Percentiles rank a stretch among this genome's conserved stretches.
These are phyloP conservation scores for Caenorhabditis sp. DNA, from an alignment of 2,888 invertebrate species.

Conservation along the genomic window DNA sequence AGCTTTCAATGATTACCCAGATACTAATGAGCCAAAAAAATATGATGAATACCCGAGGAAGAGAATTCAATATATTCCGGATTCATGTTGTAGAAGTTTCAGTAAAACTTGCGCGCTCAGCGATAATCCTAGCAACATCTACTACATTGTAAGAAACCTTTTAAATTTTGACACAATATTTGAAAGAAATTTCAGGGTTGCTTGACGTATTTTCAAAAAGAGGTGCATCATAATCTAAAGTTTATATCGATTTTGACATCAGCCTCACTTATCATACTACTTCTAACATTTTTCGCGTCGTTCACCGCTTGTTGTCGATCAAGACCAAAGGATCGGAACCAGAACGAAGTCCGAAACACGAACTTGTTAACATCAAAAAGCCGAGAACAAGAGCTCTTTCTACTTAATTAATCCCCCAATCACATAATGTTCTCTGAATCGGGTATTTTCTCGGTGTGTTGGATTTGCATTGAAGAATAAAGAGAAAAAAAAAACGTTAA, in stretches of 20 bases:
- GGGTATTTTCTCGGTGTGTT: too few relatives aligned
- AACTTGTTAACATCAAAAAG: neutral
- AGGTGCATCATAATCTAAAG: slow-evolving; percentile 39
- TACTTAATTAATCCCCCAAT: too few relatives aligned
- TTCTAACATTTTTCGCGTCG: slow-evolving; percentile 11
- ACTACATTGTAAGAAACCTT: slow-evolving; percentile 27
- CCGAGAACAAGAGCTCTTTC: neutral
- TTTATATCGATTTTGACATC: slow-evolving; percentile 39
- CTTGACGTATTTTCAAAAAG: slow-evolving; percentile 24
- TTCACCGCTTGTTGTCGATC: neutral
- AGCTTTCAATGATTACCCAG: slow-evolving; percentile 43
- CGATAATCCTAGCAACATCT: slow-evolving; percentile 49
- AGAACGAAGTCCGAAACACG: neutral
- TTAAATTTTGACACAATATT: neutral
- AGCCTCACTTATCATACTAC: slow-evolving; percentile 29
- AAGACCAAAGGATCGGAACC: neutral
- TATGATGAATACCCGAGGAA: slow-evolving; percentile 1
- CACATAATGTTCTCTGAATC: too few relatives aligned
- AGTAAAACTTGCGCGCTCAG: slow-evolving; percentile 37
- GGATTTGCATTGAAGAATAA: too few relatives aligned
- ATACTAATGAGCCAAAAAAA: slow-evolving; percentile 28
- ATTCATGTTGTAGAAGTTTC: slow-evolving; percentile 42
- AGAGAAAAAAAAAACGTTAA: too few relatives aligned
- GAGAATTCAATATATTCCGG: slow-evolving; percentile 44
- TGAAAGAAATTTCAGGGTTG: slow-evolving; percentile 29